Evolutionary conservation across 2,113 vertebrate species (phyloP), one percentile per base, ranked within the genome.

Genomic region (Thinocorus orbignyianus): DNA sequence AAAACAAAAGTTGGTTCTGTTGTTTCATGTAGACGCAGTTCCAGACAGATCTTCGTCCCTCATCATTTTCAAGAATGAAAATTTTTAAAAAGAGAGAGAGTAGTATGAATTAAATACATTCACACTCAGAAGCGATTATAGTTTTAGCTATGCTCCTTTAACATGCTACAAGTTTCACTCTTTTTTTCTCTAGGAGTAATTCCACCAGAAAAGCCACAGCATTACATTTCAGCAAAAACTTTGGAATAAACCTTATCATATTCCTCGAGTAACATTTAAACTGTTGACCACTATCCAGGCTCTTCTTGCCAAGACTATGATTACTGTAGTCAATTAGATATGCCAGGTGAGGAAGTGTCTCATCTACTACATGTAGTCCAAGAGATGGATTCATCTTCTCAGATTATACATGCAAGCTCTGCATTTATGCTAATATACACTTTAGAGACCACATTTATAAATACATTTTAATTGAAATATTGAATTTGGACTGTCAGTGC

Each of bases 401-500:
- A 96, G 88, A 95, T 86, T 82, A 94, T 68, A 97, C 58, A 93
- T 65, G 85, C 65, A 86, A 94, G 82, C 80, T 69, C 48, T 93
- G 91, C 2, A 60, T 77, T 58, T 80, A 51, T 88, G 71, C 92
- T 96, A 93, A 96, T 95, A 93, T 86, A 96, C 84, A 97, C 74
- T 79, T 95, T 96, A 91, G 98, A 95, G 80, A 92, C 86, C n/a
- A 94, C 80, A 95, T 88, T 92, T 97, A 97, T 79, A 97, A 97
- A 97, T 95, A 97, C 13, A 90, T 66, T 64, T 90, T 82, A 92
- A 92, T 22, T 97, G 94, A 98, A 97, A 94, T 97, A 97, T 91
- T 97, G 88, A 97, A 96, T 92, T 93, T 94, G 37, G 80, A 90
- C 93, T 86, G 92, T 79, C 96, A 98, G 97, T 98, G 98, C 98